A percentile compares a stretch with the other conserved stretches of the same genome.
Evolutionary conservation across 64 coral and sea anemone genomes (phyloP).

Genomic region (Montipora sp.): DNA sequence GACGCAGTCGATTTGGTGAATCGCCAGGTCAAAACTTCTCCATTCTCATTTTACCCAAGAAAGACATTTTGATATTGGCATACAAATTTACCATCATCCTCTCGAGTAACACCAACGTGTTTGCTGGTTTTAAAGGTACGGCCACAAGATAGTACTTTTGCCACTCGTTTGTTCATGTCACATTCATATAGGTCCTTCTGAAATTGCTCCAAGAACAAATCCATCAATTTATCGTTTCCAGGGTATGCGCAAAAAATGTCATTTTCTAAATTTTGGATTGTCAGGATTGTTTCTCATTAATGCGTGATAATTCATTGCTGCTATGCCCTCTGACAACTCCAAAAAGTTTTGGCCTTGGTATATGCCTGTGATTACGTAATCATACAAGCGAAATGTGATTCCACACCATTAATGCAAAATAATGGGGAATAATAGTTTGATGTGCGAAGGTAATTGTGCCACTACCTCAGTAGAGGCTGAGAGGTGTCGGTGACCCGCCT

Average conservation of each 20-base stretch:
- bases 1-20: too few species aligned
- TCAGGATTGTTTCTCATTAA: neutral
- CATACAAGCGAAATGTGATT: neutral
- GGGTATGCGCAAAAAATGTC: conserved; percentile 40
- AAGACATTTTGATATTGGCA: too few species aligned
- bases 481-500: conserved; percentile 45
- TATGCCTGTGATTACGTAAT: conserved; percentile 6
- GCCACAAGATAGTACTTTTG: too few species aligned
- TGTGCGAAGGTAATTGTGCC: neutral
- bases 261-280: conserved; percentile 18
- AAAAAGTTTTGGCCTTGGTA: conserved; percentile 42
- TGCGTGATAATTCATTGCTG: conserved; percentile 48
- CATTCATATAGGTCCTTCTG: neutral
- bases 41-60: too few species aligned
- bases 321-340: conserved; percentile 46
- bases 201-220: conserved; percentile 60
- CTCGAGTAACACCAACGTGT: too few species aligned
- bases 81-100: too few species aligned
- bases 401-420: conserved; percentile 53
- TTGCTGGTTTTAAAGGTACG: too few species aligned
- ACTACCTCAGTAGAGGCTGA: conserved; percentile 51
- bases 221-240: conserved; percentile 76
- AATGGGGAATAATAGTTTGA: neutral
- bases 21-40: too few species aligned
- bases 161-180: too few species aligned